phyloP scores from a whole-genome alignment of 2,888 invertebrate species.

The Choristoneura rosaceana region DNA sequence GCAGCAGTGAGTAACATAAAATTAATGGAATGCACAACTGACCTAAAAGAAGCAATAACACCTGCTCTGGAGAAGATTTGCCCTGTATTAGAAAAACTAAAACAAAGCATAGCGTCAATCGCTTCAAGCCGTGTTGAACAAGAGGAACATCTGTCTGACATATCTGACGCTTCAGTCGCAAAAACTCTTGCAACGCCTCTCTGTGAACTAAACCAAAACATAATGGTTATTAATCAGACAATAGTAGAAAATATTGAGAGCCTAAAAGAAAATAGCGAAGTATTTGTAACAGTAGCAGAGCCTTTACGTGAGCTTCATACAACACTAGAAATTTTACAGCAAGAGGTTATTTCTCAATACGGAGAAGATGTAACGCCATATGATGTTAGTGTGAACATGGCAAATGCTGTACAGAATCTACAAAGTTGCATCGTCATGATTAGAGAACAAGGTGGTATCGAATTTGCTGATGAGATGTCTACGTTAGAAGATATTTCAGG shows the following conservation, averaged over 20 bases:
- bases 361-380: slow-evolving; percentile 61
- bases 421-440: slow-evolving; percentile 79
- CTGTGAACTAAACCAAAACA: slow-evolving; percentile 69
- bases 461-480: slow-evolving; percentile 82
- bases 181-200: slow-evolving; percentile 69
- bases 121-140: slow-evolving; percentile 49
- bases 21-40: slow-evolving; percentile 59
- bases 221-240: slow-evolving; percentile 66
- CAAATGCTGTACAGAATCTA: slow-evolving; percentile 70
- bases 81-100: slow-evolving; percentile 72
- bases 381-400: slow-evolving; percentile 65
- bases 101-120: slow-evolving; percentile 66
- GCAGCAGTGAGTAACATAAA: slow-evolving; percentile 66
- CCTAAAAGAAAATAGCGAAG: slow-evolving; percentile 60
- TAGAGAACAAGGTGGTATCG: slow-evolving; percentile 77
- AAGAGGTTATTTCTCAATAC: slow-evolving; percentile 76
- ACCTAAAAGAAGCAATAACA: slow-evolving; percentile 51
- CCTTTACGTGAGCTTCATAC: slow-evolving; percentile 76
- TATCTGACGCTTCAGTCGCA: slow-evolving; percentile 74
- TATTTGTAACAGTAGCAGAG: slow-evolving; percentile 73
- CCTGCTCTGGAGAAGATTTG: slow-evolving; percentile 66
- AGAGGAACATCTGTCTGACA: slow-evolving; percentile 58
- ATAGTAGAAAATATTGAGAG: slow-evolving; percentile 67
- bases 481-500: slow-evolving; percentile 86
- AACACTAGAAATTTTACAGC: slow-evolving; percentile 76